Percentiles rank a stretch among this genome's conserved stretches.
Evolutionary conservation across 2,797 vertebrate species (phyloP).

Genomic region (Chromis chromis): DNA sequence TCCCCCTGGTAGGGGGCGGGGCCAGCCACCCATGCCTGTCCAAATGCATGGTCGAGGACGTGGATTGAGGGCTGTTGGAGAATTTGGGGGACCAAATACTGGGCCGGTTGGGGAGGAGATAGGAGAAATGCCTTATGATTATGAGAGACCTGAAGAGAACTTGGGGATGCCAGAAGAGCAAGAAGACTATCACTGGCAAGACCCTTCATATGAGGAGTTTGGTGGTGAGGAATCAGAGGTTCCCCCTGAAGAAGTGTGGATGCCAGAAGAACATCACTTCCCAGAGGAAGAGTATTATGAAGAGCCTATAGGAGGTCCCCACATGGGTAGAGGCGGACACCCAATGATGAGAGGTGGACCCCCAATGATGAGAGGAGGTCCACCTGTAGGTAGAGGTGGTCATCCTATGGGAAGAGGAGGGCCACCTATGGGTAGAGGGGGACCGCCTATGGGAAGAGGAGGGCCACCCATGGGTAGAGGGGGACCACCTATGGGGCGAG

Average conservation of each 20-base stretch:
- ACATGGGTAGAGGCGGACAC: slow-evolving; percentile 70
- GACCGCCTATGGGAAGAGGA: slow-evolving; percentile 72
- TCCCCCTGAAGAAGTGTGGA: slow-evolving; percentile 84
- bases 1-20: slow-evolving; percentile 73
- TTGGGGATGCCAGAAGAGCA: slow-evolving; percentile 76
- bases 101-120: slow-evolving; percentile 64
- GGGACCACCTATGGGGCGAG: slow-evolving; percentile 41
- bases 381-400: slow-evolving; percentile 29
- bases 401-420: slow-evolving; percentile 27
- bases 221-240: slow-evolving; percentile 77
- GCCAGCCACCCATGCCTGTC: slow-evolving; percentile 60
- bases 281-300: slow-evolving; percentile 84
- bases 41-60: slow-evolving; percentile 70
- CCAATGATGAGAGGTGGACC: slow-evolving; percentile 50
- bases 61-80: slow-evolving; percentile 64
- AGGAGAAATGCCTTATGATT: slow-evolving; percentile 81
- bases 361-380: slow-evolving; percentile 30
- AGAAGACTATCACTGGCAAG: slow-evolving; percentile 85
- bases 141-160: slow-evolving; percentile 80
- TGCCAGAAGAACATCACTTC: slow-evolving; percentile 86
- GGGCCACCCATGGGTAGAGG: slow-evolving; percentile 61
- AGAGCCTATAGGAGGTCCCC: slow-evolving; percentile 81
- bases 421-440: slow-evolving; percentile 41
- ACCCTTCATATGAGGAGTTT: slow-evolving; percentile 83
- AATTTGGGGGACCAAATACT: slow-evolving; percentile 58